Evolutionary conservation across 2,888 invertebrate species (phyloP).

Genomic region (Nemotelus pantherinus): DNA sequence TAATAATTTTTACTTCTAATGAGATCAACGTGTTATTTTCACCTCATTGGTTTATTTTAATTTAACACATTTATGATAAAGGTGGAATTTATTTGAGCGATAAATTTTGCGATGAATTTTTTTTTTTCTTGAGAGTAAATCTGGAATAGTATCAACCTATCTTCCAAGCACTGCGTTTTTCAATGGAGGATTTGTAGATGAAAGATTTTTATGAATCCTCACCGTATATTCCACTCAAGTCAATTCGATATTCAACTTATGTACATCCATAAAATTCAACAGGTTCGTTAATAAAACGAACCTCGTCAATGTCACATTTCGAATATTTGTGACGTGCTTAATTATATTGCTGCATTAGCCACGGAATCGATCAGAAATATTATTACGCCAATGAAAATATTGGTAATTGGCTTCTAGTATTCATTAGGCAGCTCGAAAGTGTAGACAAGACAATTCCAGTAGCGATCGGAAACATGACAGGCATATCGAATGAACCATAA

Average conservation of each 20-base stretch:
- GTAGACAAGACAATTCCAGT: constrained; percentile 44
- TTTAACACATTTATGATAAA: too few species aligned
- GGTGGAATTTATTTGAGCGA: too few species aligned
- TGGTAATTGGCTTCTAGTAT: constrained; percentile 42
- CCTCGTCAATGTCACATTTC: constrained; percentile 17
- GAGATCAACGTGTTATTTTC: too few species aligned
- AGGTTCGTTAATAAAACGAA: background rate
- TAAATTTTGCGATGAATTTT: too few species aligned
- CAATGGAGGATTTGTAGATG: too few species aligned
- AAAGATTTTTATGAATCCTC: too few species aligned
- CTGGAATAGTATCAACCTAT: too few species aligned
- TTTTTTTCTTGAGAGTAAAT: too few species aligned
- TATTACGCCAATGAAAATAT: constrained; percentile 18
- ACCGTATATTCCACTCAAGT: background rate
- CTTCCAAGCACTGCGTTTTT: too few species aligned
- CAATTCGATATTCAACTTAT: constrained; percentile 5
- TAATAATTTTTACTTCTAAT: too few species aligned
- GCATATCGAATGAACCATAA: constrained; percentile 41
- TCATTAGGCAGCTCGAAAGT: constrained; percentile 38
- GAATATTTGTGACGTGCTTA: constrained; percentile 9
- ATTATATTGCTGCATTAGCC: constrained; percentile 11
- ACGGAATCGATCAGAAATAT: constrained; percentile 37
- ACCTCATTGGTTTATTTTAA: too few species aligned
- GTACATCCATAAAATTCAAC: constrained; percentile 9
- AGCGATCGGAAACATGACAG: constrained; percentile 38